phyloP scores from a whole-genome alignment of 2,888 invertebrate species.

The Cephalotes varians region DNA sequence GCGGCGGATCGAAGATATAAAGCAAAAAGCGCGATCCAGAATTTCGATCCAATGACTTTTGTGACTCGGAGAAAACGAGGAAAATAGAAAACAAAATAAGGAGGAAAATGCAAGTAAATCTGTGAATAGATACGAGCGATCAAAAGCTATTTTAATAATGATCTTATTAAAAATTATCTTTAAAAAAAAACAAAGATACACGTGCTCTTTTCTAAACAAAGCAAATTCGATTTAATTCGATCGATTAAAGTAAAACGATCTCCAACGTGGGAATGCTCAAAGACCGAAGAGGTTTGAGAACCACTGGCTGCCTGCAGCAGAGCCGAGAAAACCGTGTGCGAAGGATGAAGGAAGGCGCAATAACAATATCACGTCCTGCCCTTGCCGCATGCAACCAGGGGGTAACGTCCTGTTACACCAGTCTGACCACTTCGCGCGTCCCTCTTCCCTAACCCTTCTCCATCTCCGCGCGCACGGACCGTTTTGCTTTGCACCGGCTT shows the following conservation, averaged over 20 bases:
- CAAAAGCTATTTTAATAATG: background rate
- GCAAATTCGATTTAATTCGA: background rate
- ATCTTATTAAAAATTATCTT: background rate
- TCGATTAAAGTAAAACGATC: background rate
- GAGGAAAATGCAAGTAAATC: background rate
- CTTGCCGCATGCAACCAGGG: slow-evolving; percentile 66
- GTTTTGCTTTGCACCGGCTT: slow-evolving; percentile 48
- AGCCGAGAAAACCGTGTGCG: slow-evolving; percentile 10
- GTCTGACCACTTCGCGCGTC: slow-evolving; percentile 77
- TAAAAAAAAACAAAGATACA: background rate
- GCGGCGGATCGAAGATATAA: slow-evolving; percentile 24
- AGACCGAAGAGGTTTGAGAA: slow-evolving; percentile 7
- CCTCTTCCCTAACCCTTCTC: slow-evolving; percentile 60
- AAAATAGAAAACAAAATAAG: background rate
- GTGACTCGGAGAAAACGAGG: background rate
- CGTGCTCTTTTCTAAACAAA: background rate
- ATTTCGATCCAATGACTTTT: background rate
- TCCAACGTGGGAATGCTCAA: background rate
- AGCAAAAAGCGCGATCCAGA: background rate
- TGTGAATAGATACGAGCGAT: background rate
- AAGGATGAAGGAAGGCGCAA: slow-evolving; percentile 59
- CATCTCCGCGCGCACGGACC: slow-evolving; percentile 22
- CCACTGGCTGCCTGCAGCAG: slow-evolving; percentile 21
- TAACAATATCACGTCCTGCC: slow-evolving; percentile 62
- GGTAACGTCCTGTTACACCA: slow-evolving; percentile 82